These are phyloP conservation scores for Brachylomia viminalis DNA, from an alignment of 2,888 invertebrate genomes.

Conservation along the genomic window DNA sequence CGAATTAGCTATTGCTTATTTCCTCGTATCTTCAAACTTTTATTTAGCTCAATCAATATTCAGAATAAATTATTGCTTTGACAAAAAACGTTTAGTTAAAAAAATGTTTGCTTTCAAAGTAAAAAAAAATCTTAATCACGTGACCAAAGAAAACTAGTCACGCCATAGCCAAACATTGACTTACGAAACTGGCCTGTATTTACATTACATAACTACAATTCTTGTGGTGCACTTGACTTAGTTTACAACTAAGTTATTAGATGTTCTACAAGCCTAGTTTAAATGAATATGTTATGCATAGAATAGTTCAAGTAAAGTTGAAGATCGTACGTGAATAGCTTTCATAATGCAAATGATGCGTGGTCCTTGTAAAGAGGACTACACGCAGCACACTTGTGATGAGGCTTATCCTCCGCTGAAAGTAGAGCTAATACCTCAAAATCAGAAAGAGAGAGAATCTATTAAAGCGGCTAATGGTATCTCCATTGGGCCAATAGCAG, in stretches of 20 bases:
- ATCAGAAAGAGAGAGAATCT: background rate
- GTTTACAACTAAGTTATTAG: slow-evolving; percentile 30
- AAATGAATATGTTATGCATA: background rate
- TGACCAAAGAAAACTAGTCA: slow-evolving; percentile 17
- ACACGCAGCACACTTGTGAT: background rate
- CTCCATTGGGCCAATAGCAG: background rate
- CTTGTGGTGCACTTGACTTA: slow-evolving; percentile 63
- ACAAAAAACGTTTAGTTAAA: background rate
- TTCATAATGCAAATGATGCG: slow-evolving; percentile 11
- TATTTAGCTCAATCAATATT: slow-evolving; percentile 10
- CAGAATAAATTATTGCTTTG: slow-evolving; percentile 1
- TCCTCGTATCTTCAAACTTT: background rate
- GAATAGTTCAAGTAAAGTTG: slow-evolving; percentile 3
- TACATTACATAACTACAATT: slow-evolving; percentile 55
- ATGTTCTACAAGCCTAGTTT: slow-evolving; percentile 49
- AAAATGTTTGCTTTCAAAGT: background rate
- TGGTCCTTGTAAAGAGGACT: background rate
- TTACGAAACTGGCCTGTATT: slow-evolving; percentile 52
- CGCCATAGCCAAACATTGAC: slow-evolving; percentile 38
- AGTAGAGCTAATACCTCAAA: background rate
- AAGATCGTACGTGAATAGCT: slow-evolving; percentile 30
- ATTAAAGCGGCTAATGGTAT: too few species aligned
- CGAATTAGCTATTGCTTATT: background rate
- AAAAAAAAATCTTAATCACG: slow-evolving; percentile 5
- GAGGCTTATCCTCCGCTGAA: background rate